Percentiles rank a stretch among this genome's conserved stretches.
These are phyloP conservation scores for Drosophila ohnishii DNA, from an alignment of 1,140 invertebrate species.

Conservation along the genomic window DNA sequence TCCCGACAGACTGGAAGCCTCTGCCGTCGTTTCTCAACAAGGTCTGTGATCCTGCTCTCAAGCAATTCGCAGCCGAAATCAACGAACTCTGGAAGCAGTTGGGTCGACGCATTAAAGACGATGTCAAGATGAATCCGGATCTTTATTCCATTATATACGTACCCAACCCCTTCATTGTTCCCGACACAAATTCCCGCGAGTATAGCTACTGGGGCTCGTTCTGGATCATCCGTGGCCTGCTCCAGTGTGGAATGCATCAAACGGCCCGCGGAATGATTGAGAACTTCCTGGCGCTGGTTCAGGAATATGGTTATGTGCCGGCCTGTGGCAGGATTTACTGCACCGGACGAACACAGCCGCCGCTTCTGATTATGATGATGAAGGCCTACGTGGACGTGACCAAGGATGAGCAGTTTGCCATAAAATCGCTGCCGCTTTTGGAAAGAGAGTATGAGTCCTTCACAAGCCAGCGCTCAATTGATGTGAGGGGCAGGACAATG, in stretches of 20 bases:
- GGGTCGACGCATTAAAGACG: conserved; percentile 91
- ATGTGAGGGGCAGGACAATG: conserved; percentile 87
- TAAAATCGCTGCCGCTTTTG: conserved; percentile 87
- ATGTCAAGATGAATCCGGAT: conserved; percentile 88
- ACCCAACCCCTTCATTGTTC: conserved; percentile 94
- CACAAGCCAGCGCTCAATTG: conserved; percentile 88
- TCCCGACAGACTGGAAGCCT: conserved; percentile 89
- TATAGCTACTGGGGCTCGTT: conserved; percentile 98
- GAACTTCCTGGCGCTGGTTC: conserved; percentile 90
- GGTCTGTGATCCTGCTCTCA: conserved; percentile 88
- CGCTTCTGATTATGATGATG: conserved; percentile 93
- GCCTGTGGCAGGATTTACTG: conserved; percentile 96
- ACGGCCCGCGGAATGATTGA: conserved; percentile 92
- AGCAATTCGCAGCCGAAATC: conserved; percentile 87
- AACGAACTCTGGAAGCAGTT: conserved; percentile 92
- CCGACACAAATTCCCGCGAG: conserved; percentile 94
- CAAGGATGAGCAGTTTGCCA: conserved; percentile 88
- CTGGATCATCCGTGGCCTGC: conserved; percentile 94
- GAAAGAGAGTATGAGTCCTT: conserved; percentile 93
- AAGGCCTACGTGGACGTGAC: conserved; percentile 90
- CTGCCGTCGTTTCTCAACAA: conserved; percentile 86
- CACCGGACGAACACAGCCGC: conserved; percentile 91
- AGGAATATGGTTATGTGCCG: conserved; percentile 91
- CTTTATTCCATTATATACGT: conserved; percentile 94
- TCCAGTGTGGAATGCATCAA: conserved; percentile 91